Base-by-base conservation (phyloP, 2,888 invertebrate species). In the Geophilus truncorum region DNA sequence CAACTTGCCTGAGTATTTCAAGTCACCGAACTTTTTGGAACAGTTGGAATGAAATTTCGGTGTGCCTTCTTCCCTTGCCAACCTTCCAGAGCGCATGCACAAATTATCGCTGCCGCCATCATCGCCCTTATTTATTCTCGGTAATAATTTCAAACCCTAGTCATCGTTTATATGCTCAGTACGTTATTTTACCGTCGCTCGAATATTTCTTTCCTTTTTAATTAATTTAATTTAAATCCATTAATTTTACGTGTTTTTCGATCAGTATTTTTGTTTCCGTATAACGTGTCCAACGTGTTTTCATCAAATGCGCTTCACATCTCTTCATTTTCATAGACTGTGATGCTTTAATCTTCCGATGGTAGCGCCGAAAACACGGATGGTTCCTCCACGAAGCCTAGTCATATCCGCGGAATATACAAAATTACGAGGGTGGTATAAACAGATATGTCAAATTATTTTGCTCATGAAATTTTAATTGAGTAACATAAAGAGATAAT, bases 1-100 rank as follows among this genome's bases (percentile, higher is more conserved):
- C 89, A 94, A 94, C 83, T 96, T 99, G 86, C 99, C 99, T 84
- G 99, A 99, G 88, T 98, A 97, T 91, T 99, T 99, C 92, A 99
- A 99, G 89, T 96, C 97, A 86, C 97, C 98, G 85, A 97, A 98
- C 90, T 99, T 99, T 91, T 93, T 99, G 89, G 98, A 98, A 88
- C 97, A 97, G 89, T 92, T 99, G 87, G 97, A 97, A 92, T 97
- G 92, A 91, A 70, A 34, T 28, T 70, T 70, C 23, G 75, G 25
- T 40, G 80, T 80, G 80, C 80, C 80, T 80, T 80, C 80, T 57
- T 79, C 80, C 80, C 40, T 70, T 70, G 70, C 80, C 70, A 76
- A 75, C 80, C 80, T 80, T 80, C 80, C 80, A 80, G 62, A 79
- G 79, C 34, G 79, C 79, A 62, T 79, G 79, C 79, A 79, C 79